A percentile compares a stretch with the other conserved stretches of the same genome.
Conservation (phyloP, 2,113 vertebrate genomes). For the Onychostoma macrolepis region DNA sequence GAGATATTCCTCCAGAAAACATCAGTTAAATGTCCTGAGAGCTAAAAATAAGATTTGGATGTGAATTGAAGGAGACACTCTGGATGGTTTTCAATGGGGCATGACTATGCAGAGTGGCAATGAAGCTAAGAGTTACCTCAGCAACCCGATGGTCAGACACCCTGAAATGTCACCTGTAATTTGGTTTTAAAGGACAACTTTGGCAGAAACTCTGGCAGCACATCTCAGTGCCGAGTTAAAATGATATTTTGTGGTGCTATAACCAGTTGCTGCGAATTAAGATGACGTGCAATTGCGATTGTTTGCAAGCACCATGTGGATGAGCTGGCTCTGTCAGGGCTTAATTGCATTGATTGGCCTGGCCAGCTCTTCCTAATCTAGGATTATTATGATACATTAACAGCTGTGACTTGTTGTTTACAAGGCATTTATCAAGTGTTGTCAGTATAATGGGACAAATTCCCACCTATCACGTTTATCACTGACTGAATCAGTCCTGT, state of each 20-base stretch:
- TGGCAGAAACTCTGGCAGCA: slow-evolving; percentile 48
- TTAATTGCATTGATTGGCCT: slow-evolving; percentile 81
- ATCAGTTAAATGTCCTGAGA: slow-evolving; percentile 63
- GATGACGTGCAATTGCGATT: slow-evolving; percentile 18
- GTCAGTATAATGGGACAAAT: slow-evolving; percentile 80
- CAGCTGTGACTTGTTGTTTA: slow-evolving; percentile 80
- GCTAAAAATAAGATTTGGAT: slow-evolving; percentile 70
- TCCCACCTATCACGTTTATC: slow-evolving; percentile 80
- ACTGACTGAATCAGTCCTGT: slow-evolving; percentile 70
- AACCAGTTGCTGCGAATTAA: slow-evolving; percentile 35
- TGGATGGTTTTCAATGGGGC: slow-evolving; percentile 63
- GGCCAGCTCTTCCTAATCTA: slow-evolving; percentile 79
- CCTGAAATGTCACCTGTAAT: slow-evolving; percentile 72
- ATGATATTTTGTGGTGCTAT: background rate
- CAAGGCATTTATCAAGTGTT: slow-evolving; percentile 80
- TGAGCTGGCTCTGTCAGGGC: slow-evolving; percentile 75
- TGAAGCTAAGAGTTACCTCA: slow-evolving; percentile 62
- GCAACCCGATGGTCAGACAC: slow-evolving; percentile 55
- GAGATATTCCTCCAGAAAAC: slow-evolving; percentile 68
- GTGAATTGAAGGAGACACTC: slow-evolving; percentile 66
- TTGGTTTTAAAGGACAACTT: slow-evolving; percentile 51
- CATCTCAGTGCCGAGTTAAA: slow-evolving; percentile 25
- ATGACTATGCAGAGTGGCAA: slow-evolving; percentile 65
- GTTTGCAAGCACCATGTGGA: slow-evolving; percentile 46
- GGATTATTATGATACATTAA: slow-evolving; percentile 84